Base-by-base conservation (phyloP, 2,888 invertebrate species). In the Lepidocyrtinus sp. region DNA sequence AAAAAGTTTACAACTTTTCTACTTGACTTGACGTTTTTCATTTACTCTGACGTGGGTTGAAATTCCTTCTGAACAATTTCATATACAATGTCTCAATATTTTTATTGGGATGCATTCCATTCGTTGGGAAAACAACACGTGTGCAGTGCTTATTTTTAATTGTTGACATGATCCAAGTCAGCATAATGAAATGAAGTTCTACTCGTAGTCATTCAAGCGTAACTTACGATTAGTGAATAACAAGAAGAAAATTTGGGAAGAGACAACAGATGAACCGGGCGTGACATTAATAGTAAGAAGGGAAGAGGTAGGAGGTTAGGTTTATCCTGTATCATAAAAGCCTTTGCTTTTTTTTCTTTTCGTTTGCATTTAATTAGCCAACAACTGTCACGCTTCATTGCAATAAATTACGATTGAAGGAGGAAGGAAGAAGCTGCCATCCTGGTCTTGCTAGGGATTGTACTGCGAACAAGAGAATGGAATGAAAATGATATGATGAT, bases 331-430 rank as follows among this genome's bases (percentile, higher is more conserved):
- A 22, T 73, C 71, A 78, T 64, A 62, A 63, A 75, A n/a, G 25
- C 62, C 21, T 24, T 45, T 73, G 55, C 71, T 45, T 50, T 50
- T 22, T 68, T 25, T 36, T 22, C 22, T 21, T 62, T 22, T 62
- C 62, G 24, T 69, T 70, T 77, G 62, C 72, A 78, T 68, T 78
- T 78, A 78, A 78, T 78, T 78, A 78, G 78, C 78, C 78, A 78
- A 73, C 67, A 72, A 69, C 67, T 78, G 72, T 50, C 73, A 78
- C 62, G 63, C 68, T 78, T 67, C 67, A 77, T 77, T 77, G 67
- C 71, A 72, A 72, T 77, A 69, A 67, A 78, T 73, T 71, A 61
- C 46, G 65, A 19, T 9, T 9, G 21, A 24, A 24, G 2, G 27
- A 9, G 22, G 5, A 17, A 12, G n/a, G 24, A 19, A 22, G 27